These are phyloP conservation scores for Dendrolimus pini DNA, from an alignment of 2,888 invertebrate genomes.

Conservation along the genomic window DNA sequence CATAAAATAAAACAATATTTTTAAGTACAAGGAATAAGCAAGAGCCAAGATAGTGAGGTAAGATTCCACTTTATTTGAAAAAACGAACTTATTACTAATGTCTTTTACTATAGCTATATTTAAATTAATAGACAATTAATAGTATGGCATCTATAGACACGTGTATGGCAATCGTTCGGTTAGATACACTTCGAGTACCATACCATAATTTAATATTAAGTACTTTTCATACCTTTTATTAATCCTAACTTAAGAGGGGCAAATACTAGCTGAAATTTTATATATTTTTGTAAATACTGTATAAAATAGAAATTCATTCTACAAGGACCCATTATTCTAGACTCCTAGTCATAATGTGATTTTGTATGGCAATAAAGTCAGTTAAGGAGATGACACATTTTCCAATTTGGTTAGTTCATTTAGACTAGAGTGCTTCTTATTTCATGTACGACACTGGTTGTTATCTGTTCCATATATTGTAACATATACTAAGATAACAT, in stretches of 20 bases:
- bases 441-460: background rate
- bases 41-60: conserved; percentile 54
- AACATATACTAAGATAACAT: background rate
- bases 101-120: conserved; percentile 39
- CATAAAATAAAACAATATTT: conserved; percentile 23
- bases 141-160: conserved; percentile 69
- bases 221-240: no score
- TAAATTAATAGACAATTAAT: conserved; percentile 25
- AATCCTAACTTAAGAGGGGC: no score
- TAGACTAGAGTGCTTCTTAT: conserved; percentile 8
- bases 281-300: no score
- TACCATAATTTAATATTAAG: no score
- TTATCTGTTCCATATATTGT: background rate
- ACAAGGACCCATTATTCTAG: no score
- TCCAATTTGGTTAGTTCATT: conserved; percentile 15
- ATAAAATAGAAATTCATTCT: no score
- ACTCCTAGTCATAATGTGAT: no score
- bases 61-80: conserved; percentile 36
- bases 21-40: conserved; percentile 38
- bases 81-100: conserved; percentile 43
- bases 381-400: no score
- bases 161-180: conserved; percentile 52
- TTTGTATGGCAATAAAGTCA: no score
- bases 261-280: no score
- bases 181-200: conserved; percentile 21